These are phyloP conservation scores for Acanthococcus lagerstroemiae DNA, from an alignment of 2,888 invertebrate genomes.

Conservation along the genomic window DNA sequence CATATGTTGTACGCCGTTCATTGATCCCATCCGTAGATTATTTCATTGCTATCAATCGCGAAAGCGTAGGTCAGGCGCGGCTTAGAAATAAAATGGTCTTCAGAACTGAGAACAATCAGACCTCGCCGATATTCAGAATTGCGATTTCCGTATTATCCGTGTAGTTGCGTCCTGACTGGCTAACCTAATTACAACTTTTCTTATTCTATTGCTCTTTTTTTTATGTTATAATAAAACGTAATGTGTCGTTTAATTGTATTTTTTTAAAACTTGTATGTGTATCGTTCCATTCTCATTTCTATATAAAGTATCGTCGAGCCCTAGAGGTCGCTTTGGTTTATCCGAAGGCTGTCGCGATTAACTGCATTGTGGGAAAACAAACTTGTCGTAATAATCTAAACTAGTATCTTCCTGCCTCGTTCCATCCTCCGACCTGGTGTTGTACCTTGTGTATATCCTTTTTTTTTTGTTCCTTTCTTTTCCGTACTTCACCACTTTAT, in stretches of 20 bases:
- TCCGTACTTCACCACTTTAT: not conserved
- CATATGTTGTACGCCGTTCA: no score
- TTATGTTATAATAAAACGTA: not conserved
- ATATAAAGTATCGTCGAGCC: not conserved
- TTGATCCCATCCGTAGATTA: no score
- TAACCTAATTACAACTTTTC: not conserved
- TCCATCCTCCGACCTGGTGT: slow-evolving; percentile 19
- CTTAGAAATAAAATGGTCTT: no score
- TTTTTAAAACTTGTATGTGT: not conserved
- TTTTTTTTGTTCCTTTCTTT: not conserved
- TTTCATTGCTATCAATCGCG: no score
- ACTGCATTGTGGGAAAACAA: slow-evolving; percentile 29
- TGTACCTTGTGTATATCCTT: not conserved
- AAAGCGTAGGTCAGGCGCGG: no score
- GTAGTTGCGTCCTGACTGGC: no score
- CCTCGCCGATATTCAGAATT: no score
- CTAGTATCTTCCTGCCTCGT: slow-evolving; percentile 22
- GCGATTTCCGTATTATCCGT: no score
- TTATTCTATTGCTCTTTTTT: not conserved
- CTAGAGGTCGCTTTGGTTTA: slow-evolving; percentile 25
- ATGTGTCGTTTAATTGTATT: not conserved
- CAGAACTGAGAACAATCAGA: no score
- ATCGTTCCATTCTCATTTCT: slow-evolving; percentile 1
- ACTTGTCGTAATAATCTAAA: slow-evolving; percentile 29
- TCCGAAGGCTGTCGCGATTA: slow-evolving; percentile 27